Percentiles rank a stretch among this genome's conserved stretches.
Evolutionary conservation across 2,888 invertebrate species (phyloP).

Genomic region (Abrostola triplasia): DNA sequence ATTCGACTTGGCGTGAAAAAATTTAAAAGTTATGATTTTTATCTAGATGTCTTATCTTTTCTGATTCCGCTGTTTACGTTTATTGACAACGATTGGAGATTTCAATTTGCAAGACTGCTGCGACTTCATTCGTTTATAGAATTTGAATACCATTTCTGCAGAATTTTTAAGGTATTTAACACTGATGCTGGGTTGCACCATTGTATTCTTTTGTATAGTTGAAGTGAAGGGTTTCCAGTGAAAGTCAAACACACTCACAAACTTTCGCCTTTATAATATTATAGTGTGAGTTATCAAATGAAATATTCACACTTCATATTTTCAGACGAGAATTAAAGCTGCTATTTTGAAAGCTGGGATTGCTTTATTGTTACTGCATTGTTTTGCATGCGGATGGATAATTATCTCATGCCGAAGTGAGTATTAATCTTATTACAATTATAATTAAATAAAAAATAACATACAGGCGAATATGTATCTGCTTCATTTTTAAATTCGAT

Average conservation of each 20-base stretch:
- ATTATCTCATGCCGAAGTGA: conserved; percentile 69
- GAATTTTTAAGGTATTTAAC: conserved; percentile 67
- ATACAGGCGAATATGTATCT: too few relatives aligned
- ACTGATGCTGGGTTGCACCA: too few relatives aligned
- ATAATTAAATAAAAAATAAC: too few relatives aligned
- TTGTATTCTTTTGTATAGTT: too few relatives aligned
- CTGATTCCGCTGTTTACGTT: conserved; percentile 60
- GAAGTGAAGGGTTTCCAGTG: too few relatives aligned
- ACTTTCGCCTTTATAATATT: too few relatives aligned
- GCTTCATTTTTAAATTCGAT: too few relatives aligned
- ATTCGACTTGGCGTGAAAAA: conserved; percentile 52
- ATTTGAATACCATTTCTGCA: conserved; percentile 69
- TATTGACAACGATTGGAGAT: conserved; percentile 49
- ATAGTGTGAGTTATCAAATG: too few relatives aligned
- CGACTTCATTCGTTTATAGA: conserved; percentile 64
- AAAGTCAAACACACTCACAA: too few relatives aligned
- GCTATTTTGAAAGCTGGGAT: conserved; percentile 62
- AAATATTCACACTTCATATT: too few relatives aligned
- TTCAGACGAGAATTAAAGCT: conserved; percentile 65
- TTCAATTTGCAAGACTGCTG: conserved; percentile 62
- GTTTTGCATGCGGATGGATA: conserved; percentile 74
- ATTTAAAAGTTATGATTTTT: conserved; percentile 62
- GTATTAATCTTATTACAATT: too few relatives aligned
- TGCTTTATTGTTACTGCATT: conserved; percentile 65
- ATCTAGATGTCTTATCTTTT: conserved; percentile 62